Percentiles rank a stretch among this genome's conserved stretches.
Conservation (phyloP, 2,797 vertebrate species). For the Dendrocincla fuliginosa region DNA sequence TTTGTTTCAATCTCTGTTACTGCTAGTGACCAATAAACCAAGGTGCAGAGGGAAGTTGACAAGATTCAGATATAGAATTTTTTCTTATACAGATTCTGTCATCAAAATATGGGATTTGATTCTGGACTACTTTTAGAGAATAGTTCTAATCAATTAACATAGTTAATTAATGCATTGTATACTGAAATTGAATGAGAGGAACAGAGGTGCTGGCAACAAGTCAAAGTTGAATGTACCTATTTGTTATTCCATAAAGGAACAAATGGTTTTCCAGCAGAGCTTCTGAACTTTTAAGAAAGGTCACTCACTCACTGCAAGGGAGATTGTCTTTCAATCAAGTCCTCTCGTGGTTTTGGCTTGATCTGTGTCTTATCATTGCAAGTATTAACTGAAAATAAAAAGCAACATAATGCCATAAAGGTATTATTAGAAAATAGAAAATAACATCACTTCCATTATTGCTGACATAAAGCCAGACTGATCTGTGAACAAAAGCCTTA, state of each 20-base stretch:
- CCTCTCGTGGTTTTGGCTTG: not conserved
- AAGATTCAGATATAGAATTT: not conserved
- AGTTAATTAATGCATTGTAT: not conserved
- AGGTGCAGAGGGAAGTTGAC: not conserved
- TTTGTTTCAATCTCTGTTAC: not conserved
- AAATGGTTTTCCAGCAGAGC: not conserved
- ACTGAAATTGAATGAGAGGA: not conserved
- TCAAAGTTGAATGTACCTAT: not conserved
- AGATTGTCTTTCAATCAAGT: slow-evolving; percentile 49
- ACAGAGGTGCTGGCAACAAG: not conserved
- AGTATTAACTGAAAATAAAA: slow-evolving; percentile 46
- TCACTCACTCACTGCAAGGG: not conserved
- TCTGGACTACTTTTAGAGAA: not conserved
- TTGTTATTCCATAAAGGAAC: slow-evolving; percentile 19
- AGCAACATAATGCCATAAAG: slow-evolving; percentile 8
- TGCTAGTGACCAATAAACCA: not conserved
- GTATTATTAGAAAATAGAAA: slow-evolving; percentile 41
- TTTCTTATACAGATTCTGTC: not conserved
- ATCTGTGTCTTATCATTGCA: slow-evolving; percentile 20
- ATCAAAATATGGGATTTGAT: not conserved
- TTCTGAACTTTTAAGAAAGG: slow-evolving; percentile 27
- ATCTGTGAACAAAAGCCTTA: slow-evolving; percentile 28
- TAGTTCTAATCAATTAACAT: not conserved
- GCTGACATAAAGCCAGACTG: slow-evolving; percentile 15
- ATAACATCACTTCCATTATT: slow-evolving; percentile 32